Evolutionary conservation across 1,140 invertebrate genomes (phyloP), one percentile per base, ranked within the genome.

Genomic region (Ceratoteleas bidentatus): DNA sequence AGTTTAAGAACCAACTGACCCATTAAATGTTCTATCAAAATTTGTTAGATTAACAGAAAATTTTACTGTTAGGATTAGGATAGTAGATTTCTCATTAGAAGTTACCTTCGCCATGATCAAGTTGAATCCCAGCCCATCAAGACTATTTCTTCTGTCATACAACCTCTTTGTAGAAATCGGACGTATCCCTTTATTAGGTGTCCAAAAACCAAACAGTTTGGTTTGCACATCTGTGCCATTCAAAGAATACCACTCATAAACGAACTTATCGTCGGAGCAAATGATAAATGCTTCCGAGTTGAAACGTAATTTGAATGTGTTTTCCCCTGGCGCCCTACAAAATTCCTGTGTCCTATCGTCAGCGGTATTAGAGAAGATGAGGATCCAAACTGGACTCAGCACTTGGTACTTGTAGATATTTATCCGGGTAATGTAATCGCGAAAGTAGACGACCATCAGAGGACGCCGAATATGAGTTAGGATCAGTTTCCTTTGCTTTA

Each of bases 221-320:
- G 47, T 11, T 36, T 45, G 49, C 15, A 66, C 14, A 66, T 66
- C 50, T n/a, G 62, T 66, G 2, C 52, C 52, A 45, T 66, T 66
- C 6, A 54, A 13, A 3, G 14, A 33, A 36, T 72, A 15, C 34
- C 33, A 62, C 40, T 13, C 50, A 10, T 62, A 36, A 3, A 62
- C 11, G 16, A 10, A 0, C 9, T 10, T 38, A 36, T 62, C 60
- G 8, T 38, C 14, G n/a, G 0, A 50, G 38, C 60, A 62, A 0
- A 38, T 9, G 9, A 62, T 43, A 7, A 62, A 14, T 6, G 34
- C 38, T 62, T 38, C 15, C 6, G 60, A 10, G 40, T 52, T 15
- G 7, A 62, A 62, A 11, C 60, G n/a, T 16, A 62, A 38, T 0
- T 62, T 36, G 7, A 62, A 62, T 15, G 0, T 50, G 32, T 62